phyloP scores from a whole-genome alignment of 2,888 invertebrate genomes.

The Acanthopleura granulata region DNA sequence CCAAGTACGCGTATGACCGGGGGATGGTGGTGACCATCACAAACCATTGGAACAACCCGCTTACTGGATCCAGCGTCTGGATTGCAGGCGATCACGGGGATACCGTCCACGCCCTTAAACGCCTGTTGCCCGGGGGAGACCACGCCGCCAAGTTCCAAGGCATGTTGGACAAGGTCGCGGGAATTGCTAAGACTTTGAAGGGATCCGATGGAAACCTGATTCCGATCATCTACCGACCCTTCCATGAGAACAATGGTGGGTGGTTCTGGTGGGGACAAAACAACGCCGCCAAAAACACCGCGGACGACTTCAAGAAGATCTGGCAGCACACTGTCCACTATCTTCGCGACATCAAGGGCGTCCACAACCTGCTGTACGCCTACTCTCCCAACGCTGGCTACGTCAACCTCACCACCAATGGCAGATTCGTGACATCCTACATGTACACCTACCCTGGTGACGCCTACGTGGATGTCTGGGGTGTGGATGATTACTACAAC shows the following conservation, averaged over 20 bases:
- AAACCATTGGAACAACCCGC: conserved; percentile 32
- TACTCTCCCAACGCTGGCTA: conserved; percentile 29
- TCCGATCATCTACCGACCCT: conserved; percentile 33
- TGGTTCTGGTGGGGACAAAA: conserved; percentile 41
- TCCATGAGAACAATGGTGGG: conserved; percentile 39
- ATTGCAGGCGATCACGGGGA: conserved; percentile 24
- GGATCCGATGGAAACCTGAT: conserved; percentile 29
- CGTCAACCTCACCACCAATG: neutral
- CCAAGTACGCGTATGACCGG: conserved; percentile 27
- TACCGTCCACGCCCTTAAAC: conserved; percentile 24
- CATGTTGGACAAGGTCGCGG: conserved; percentile 26
- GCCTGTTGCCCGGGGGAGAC: conserved; percentile 31
- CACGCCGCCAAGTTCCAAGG: conserved; percentile 27
- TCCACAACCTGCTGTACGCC: conserved; percentile 36
- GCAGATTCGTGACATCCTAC: conserved; percentile 11
- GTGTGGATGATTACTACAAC: conserved; percentile 33
- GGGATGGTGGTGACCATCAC: conserved; percentile 27
- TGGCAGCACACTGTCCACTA: conserved; percentile 31
- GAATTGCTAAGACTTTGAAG: conserved; percentile 27
- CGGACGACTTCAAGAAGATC: conserved; percentile 29
- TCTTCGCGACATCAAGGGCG: conserved; percentile 29
- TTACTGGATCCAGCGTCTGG: conserved; percentile 28
- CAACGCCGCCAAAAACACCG: conserved; percentile 26
- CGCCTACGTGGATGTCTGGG: conserved; percentile 32
- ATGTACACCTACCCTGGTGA: conserved; percentile 33